Evolutionary conservation across 2,113 vertebrate species (phyloP).

Genomic region (Eubucco bourcierii): DNA sequence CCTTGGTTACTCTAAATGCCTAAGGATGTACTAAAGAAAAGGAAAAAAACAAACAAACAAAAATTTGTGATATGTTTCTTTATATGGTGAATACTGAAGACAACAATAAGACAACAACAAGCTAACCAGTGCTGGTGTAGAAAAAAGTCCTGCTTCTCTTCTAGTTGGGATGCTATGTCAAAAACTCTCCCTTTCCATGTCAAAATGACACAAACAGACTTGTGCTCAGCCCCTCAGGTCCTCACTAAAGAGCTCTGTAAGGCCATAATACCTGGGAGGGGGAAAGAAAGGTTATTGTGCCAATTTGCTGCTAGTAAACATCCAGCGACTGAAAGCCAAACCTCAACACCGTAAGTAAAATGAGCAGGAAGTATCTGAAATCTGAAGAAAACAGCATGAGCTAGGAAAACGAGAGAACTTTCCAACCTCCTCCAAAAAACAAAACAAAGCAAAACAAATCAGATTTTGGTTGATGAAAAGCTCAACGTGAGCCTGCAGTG

Average conservation of each 20-base stretch:
- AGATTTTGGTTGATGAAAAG: too few relatives aligned
- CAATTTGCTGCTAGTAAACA: not conserved
- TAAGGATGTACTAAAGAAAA: not conserved
- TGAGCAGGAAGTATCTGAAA: not conserved
- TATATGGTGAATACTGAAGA: not conserved
- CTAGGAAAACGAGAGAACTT: not conserved
- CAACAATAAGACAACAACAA: not conserved
- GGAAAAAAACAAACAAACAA: rapidly evolving
- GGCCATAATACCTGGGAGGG: rapidly evolving
- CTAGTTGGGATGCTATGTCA: not conserved
- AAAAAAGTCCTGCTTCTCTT: not conserved
- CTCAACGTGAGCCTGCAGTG: too few relatives aligned
- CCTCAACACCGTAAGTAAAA: not conserved
- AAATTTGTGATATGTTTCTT: not conserved
- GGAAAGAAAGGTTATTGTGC: not conserved
- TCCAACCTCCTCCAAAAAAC: not conserved
- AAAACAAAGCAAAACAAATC: too few relatives aligned
- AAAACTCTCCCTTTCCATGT: not conserved
- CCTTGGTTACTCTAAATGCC: not conserved
- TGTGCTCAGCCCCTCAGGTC: not conserved
- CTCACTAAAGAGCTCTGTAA: not conserved
- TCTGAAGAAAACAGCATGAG: not conserved
- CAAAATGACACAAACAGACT: not conserved
- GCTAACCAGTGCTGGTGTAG: not conserved
- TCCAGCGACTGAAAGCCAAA: not conserved